Evolutionary conservation across 2,888 invertebrate species (phyloP).

Genomic region (Caenorhabditis sp.): DNA sequence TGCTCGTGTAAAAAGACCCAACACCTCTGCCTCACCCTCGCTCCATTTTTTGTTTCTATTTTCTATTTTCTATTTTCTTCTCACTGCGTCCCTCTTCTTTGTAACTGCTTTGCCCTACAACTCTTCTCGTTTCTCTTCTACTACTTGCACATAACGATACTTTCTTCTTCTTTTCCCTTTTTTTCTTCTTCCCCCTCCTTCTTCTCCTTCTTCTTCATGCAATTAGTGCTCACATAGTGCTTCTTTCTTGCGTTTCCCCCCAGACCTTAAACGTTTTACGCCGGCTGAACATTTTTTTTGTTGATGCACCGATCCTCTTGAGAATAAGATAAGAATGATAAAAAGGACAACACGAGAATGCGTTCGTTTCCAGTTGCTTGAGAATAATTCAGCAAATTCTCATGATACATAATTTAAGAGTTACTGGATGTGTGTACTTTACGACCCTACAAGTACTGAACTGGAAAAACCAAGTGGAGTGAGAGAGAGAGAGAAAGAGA

Average conservation of each 20-base stretch:
- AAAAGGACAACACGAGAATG: too few species aligned
- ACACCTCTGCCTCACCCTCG: too few species aligned
- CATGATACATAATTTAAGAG: neutral
- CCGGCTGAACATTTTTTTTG: too few species aligned
- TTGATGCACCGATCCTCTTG: too few species aligned
- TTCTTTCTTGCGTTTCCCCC: slow-evolving; percentile 23
- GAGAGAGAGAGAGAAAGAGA: neutral
- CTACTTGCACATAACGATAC: slow-evolving; percentile 46
- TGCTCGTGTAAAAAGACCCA: too few species aligned
- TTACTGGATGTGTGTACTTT: too few species aligned
- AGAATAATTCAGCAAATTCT: neutral
- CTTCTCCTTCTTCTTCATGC: slow-evolving; percentile 41
- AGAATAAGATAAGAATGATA: too few species aligned
- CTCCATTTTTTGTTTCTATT: slow-evolving; percentile 15
- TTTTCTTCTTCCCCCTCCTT: slow-evolving; percentile 24
- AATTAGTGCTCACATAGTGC: slow-evolving; percentile 47
- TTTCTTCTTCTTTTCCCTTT: slow-evolving; percentile 34
- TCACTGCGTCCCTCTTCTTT: slow-evolving; percentile 22
- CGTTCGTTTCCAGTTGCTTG: neutral
- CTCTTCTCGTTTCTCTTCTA: slow-evolving; percentile 38
- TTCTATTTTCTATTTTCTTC: slow-evolving; percentile 38
- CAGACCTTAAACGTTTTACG: neutral
- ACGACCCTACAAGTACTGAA: too few species aligned
- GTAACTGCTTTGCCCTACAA: slow-evolving; percentile 41
- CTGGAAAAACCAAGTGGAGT: too few species aligned